Percentiles rank a stretch among this genome's conserved stretches.
phyloP scores from a whole-genome alignment of 2,113 vertebrate species.

The Steatornis caripensis region DNA sequence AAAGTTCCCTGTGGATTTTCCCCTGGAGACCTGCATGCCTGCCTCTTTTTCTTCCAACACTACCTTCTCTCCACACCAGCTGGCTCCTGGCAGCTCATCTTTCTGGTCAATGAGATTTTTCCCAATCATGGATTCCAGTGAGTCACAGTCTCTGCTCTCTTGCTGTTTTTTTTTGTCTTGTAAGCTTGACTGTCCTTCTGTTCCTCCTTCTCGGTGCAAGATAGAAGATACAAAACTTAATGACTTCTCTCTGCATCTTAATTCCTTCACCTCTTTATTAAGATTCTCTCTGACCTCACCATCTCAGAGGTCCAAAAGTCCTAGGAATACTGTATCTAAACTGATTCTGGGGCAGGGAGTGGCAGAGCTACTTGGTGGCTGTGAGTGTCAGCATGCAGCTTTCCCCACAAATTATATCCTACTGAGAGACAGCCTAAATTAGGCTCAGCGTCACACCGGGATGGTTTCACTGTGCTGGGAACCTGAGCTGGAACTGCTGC shows the following conservation, averaged over 20 bases:
- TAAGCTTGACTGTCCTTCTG: background rate
- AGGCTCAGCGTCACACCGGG: background rate
- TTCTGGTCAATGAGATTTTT: background rate
- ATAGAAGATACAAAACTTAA: background rate
- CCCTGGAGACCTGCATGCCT: background rate
- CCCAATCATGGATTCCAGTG: background rate
- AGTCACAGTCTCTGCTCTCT: background rate
- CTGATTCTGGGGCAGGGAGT: background rate
- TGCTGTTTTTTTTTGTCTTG: background rate
- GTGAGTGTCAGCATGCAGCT: background rate
- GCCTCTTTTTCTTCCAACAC: background rate
- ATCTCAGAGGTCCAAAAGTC: background rate
- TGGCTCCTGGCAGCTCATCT: background rate
- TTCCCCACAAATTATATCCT: background rate
- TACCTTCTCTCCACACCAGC: background rate
- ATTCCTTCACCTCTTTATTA: background rate
- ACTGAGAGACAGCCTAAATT: background rate
- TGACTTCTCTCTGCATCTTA: background rate
- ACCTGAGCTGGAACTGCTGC: background rate
- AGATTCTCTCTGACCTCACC: background rate
- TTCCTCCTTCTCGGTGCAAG: background rate
- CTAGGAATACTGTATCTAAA: background rate
- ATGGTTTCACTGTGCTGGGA: background rate
- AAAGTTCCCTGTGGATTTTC: background rate
- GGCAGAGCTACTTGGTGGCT: background rate